These are phyloP conservation scores for Copidosoma floridanum DNA, from an alignment of 1,140 invertebrate species.

Conservation along the genomic window DNA sequence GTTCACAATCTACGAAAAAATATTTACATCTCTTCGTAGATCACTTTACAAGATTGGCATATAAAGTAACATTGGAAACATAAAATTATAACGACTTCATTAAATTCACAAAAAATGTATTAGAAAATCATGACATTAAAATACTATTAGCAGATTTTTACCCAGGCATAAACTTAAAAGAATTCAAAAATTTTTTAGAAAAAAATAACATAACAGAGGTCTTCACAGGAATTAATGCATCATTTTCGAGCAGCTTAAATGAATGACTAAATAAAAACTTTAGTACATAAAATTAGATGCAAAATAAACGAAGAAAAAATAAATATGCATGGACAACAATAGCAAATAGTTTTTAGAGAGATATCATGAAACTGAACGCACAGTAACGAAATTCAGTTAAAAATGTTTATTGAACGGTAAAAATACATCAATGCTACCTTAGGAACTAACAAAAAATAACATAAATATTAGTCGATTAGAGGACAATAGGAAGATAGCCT, in stretches of 20 bases:
- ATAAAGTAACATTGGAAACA: constrained; percentile 37
- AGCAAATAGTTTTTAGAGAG: no score
- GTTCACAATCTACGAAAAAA: constrained; percentile 27
- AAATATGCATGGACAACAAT: background rate
- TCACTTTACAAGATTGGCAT: no score
- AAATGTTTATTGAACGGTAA: background rate
- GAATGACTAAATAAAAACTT: constrained; percentile 5
- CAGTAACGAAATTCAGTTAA: background rate
- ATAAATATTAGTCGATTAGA: no score
- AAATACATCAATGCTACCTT: no score
- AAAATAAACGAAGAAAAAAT: background rate
- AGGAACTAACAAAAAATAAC: no score
- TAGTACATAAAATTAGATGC: background rate
- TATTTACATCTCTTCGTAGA: no score
- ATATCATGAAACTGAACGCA: background rate
- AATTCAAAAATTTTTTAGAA: constrained; percentile 26
- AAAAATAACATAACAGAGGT: constrained; percentile 17
- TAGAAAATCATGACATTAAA: constrained; percentile 33
- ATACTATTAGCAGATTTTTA: constrained; percentile 26
- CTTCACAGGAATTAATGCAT: constrained; percentile 19
- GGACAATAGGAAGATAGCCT: no score
- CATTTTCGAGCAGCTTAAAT: constrained; percentile 26
- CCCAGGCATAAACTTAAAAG: constrained; percentile 23
- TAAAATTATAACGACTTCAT: constrained; percentile 44
- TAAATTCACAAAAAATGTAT: constrained; percentile 39